These are phyloP conservation scores for Hemicordylus capensis DNA, from an alignment of 2,113 vertebrate genomes.

Conservation along the genomic window DNA sequence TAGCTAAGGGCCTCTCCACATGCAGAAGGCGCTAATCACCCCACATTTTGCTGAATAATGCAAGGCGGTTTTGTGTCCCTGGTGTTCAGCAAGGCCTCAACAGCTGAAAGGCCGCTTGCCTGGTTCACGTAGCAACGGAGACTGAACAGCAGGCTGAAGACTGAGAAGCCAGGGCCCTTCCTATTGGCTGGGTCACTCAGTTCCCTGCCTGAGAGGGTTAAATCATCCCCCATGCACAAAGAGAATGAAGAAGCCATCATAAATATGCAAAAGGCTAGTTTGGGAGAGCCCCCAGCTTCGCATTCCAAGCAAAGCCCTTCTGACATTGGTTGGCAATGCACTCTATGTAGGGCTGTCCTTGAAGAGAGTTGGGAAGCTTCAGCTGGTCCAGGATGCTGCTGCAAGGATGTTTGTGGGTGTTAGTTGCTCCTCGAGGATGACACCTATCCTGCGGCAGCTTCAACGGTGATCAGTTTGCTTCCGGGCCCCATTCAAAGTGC, in stretches of 20 bases:
- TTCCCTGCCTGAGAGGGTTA: neutral
- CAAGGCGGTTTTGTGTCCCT: neutral
- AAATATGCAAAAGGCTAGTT: neutral
- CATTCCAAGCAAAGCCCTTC: slow-evolving; percentile 13
- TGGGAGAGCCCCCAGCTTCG: slow-evolving; percentile 4
- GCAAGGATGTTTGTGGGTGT: too few species aligned
- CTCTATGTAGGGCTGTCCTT: too few species aligned
- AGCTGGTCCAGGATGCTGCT: too few species aligned
- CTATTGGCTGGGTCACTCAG: neutral
- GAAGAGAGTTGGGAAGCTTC: too few species aligned
- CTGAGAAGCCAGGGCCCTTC: neutral
- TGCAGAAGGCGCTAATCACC: neutral
- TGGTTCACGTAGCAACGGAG: neutral
- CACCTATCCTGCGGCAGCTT: too few species aligned
- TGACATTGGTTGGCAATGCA: neutral
- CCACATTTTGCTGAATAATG: slow-evolving; percentile 35
- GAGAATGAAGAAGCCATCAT: neutral
- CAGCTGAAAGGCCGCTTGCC: neutral
- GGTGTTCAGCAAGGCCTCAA: neutral
- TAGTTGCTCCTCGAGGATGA: too few species aligned
- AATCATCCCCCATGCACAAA: accelerated
- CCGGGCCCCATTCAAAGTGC: too few species aligned
- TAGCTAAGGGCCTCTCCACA: slow-evolving; percentile 3
- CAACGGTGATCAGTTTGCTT: too few species aligned
- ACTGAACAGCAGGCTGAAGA: neutral